Percentiles rank a stretch among this genome's conserved stretches.
Evolutionary conservation across 1,140 invertebrate genomes (phyloP).

Genomic region (Metopolophium dirhodum): DNA sequence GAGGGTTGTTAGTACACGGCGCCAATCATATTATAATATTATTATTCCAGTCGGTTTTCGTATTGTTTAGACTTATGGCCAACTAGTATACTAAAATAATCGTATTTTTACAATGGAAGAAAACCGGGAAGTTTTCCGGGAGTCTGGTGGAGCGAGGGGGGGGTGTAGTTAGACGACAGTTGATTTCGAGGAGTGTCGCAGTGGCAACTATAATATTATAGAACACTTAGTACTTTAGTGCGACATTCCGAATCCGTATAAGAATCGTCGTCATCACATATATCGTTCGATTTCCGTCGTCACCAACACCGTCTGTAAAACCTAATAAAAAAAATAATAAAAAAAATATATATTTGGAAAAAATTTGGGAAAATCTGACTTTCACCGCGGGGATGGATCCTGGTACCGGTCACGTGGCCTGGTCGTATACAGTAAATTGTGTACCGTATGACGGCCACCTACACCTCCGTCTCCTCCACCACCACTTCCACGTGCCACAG

Average conservation of each 20-base stretch:
- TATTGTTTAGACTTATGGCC: neutral
- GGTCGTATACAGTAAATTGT: neutral
- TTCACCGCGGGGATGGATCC: neutral
- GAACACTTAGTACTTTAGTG: too few species aligned
- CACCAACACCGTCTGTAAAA: neutral
- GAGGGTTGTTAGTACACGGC: fast-evolving
- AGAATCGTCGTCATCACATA: too few species aligned
- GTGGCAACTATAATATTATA: too few species aligned
- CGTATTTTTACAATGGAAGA: neutral
- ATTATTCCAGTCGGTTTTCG: neutral
- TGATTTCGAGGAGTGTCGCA: too few species aligned
- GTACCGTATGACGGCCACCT: neutral
- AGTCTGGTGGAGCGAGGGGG: too few species aligned
- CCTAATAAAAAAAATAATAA: neutral
- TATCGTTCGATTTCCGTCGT: too few species aligned
- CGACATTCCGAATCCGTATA: too few species aligned
- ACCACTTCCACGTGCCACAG: too few species aligned
- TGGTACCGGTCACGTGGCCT: neutral
- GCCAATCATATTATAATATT: neutral
- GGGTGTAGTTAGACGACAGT: too few species aligned
- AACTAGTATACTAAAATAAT: neutral
- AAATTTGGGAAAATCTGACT: neutral
- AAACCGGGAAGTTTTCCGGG: neutral
- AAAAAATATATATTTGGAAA: neutral
- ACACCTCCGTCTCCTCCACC: too few species aligned